Percentiles rank a stretch among this genome's conserved stretches.
Conservation (phyloP, 2,888 invertebrate genomes). For the Meandrusa payeni region DNA sequence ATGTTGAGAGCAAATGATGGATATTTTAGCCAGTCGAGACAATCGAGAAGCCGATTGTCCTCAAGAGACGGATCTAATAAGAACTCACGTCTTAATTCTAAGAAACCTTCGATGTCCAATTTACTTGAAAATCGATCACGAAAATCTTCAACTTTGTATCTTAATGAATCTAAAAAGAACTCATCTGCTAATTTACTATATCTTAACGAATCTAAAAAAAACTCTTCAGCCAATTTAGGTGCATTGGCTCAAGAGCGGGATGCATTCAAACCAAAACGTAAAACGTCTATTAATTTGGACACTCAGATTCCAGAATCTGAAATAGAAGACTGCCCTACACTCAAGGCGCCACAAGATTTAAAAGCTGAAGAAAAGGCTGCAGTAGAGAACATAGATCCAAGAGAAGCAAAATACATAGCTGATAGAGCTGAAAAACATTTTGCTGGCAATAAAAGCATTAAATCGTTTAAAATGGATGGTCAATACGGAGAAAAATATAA, state of each 20-base stretch:
- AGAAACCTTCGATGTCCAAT: constrained; percentile 72
- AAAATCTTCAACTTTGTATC: constrained; percentile 72
- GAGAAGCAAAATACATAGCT: constrained; percentile 60
- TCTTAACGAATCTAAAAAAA: constrained; percentile 74
- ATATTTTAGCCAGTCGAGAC: constrained; percentile 78
- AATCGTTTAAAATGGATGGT: constrained; percentile 67
- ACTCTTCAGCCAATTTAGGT: constrained; percentile 62
- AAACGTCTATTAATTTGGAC: constrained; percentile 58
- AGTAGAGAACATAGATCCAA: constrained; percentile 64
- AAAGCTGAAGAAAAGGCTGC: constrained; percentile 74
- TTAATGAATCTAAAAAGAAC: constrained; percentile 76
- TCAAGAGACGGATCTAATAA: constrained; percentile 66
- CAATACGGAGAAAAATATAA: constrained; percentile 64
- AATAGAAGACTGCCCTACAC: constrained; percentile 73
- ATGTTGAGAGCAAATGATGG: constrained; percentile 83
- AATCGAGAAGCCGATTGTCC: constrained; percentile 62
- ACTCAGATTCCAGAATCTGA: constrained; percentile 72
- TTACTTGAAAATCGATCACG: constrained; percentile 65
- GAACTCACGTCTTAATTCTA: constrained; percentile 69
- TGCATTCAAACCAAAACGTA: constrained; percentile 58
- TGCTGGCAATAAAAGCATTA: constrained; percentile 57
- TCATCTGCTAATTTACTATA: constrained; percentile 64
- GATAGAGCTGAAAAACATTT: constrained; percentile 63
- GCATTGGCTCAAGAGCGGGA: constrained; percentile 57
- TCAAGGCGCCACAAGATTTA: constrained; percentile 74